A percentile compares a stretch with the other conserved stretches of the same genome.
These are phyloP conservation scores for Falco cherrug DNA, from an alignment of 2,797 vertebrate genomes.

Conservation along the genomic window DNA sequence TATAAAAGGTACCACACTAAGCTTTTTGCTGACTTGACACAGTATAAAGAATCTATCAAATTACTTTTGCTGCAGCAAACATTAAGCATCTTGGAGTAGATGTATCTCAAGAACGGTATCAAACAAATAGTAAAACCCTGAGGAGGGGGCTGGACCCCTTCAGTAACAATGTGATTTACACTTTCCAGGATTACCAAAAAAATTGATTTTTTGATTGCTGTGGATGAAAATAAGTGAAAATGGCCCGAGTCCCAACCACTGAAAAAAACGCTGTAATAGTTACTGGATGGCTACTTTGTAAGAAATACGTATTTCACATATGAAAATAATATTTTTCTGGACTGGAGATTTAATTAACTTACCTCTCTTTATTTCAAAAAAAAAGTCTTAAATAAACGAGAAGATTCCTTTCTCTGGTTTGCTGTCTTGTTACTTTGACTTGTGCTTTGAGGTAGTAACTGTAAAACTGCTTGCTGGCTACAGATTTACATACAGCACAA, in stretches of 20 bases:
- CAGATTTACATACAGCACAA: background rate
- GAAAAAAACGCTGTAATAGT: background rate
- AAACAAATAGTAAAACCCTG: background rate
- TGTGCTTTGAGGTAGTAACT: background rate
- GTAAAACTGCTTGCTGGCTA: background rate
- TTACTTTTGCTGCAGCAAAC: background rate
- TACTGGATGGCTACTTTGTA: constrained; percentile 43
- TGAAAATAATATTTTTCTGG: background rate
- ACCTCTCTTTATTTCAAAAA: background rate
- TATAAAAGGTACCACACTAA: background rate
- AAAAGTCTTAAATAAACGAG: background rate
- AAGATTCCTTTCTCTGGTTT: background rate
- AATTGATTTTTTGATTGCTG: constrained; percentile 76
- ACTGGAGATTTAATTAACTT: constrained; percentile 50
- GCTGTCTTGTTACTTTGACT: background rate
- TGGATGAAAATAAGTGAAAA: constrained; percentile 52
- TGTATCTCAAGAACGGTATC: background rate
- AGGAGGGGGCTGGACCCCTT: background rate
- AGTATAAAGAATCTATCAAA: background rate
- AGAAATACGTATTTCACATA: constrained; percentile 57
- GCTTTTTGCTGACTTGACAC: background rate
- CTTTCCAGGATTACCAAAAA: constrained; percentile 77
- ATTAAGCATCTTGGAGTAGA: background rate
- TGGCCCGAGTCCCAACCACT: background rate
- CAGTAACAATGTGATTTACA: constrained; percentile 21